Evolutionary conservation across 2,888 invertebrate species (phyloP), one percentile per base, ranked within the genome.

Genomic region (Cerceris rybyensis): DNA sequence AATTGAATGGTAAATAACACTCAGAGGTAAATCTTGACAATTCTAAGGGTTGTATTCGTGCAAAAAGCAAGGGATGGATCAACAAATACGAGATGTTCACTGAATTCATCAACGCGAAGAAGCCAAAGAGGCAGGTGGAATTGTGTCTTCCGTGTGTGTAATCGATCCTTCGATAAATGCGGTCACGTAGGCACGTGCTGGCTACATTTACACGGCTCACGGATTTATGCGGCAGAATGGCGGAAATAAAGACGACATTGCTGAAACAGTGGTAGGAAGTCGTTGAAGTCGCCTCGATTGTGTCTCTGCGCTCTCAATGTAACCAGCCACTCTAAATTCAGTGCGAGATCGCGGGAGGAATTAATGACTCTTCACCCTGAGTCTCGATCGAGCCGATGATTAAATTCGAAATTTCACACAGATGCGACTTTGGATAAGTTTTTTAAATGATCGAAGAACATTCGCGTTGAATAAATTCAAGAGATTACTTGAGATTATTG

Each of bases 201-300:
- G 28, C 28, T 68, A 58, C 63, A 11, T 17, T 80, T 70, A 58
- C 46, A 63, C n/a, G 71, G 39, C 14, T 50, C 52, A 39, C 67
- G 65, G 65, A 80, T 83, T 82, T 73, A 59, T 63, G 64, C 63
- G 50, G 50, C 59, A 43, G 75, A 41, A 73, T 80, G 81, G 69
- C 81, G 82, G 84, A 83, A 84, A 70, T 61, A 46, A 55, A 54
- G 41, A 14, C 52, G 63, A 50, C 65, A 54, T 57, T 71, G 75
- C 42, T 46, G 66, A 69, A 46, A 57, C 63, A 55, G 14, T 50
- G 57, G 57, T 80, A 80, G 70, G 70, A 81, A 83, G 78, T 73
- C 63, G 58, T 57, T 70, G 50, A 54, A 61, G 50, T 72, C 43
- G 60, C 59, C 55, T 57, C 74, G 74, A 83, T 65, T 74, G 64